These are phyloP conservation scores for Rhynchomys soricoides DNA, from an alignment of 2,113 vertebrate genomes.

Conservation along the genomic window DNA sequence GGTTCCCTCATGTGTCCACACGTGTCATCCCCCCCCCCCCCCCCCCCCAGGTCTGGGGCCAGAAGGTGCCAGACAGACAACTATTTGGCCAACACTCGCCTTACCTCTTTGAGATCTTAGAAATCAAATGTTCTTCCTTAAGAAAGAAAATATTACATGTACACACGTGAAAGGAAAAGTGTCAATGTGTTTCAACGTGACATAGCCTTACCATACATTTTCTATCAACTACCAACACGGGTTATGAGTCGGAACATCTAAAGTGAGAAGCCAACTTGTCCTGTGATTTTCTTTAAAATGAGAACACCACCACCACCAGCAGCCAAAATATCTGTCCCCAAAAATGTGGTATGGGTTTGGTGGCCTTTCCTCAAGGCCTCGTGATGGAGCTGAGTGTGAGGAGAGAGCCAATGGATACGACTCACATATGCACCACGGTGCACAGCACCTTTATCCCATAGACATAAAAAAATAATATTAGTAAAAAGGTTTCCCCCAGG, in stretches of 20 bases:
- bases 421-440: no score
- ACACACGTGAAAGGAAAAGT: neutral
- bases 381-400: neutral
- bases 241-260: neutral
- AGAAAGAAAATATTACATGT: slow-evolving; percentile 4
- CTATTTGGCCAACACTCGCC: neutral
- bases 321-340: neutral
- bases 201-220: neutral
- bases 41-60: neutral
- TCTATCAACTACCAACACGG: neutral
- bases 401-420: no score
- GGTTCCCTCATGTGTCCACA: neutral
- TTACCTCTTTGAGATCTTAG: neutral
- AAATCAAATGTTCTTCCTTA: slow-evolving; percentile 9
- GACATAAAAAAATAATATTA: neutral
- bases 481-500: no score
- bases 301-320: neutral
- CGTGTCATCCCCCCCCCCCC: neutral
- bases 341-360: neutral
- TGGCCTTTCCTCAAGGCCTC: neutral
- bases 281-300: slow-evolving; percentile 25
- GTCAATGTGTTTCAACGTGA: neutral
- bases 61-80: neutral
- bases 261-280: neutral
- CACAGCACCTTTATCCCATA: neutral